Base-by-base conservation (phyloP, 2,113 vertebrate species). In the Apeltes quadracus region DNA sequence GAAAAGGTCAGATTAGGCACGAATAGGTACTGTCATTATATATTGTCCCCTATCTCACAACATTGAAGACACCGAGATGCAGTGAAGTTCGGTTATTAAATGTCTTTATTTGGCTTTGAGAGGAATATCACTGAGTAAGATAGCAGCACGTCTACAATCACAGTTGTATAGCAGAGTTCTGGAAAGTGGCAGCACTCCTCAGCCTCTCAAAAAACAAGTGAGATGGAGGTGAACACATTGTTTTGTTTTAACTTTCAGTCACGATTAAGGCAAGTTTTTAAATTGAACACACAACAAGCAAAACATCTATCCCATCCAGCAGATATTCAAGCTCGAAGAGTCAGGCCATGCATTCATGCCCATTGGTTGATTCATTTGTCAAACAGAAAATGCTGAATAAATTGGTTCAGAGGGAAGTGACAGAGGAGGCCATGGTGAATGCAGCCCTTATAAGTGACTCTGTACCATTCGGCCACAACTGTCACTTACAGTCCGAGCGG, bases 101-200 rank as follows among this genome's bases (percentile, higher is more conserved):
- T 92, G 89, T 90, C 85, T 94, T 94, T 94, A 94, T 94, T 94
- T 94, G 92, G 93, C 91, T 93, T 93, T 88, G 86, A 90, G 81
- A 87, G 81, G 78, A 91, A 87, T 64, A 86, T 87, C 83, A 92
- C 91, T 92, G 85, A 87, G 87, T 92, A 83, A 90, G 64, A 72
- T 70, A 92, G 90, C 93, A 93, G 91, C 88, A 88, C 63, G 58
- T 77, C 88, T 76, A 90, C 85, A 84, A 84, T 92, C 91, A 92
- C 90, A 93, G 91, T 90, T 85, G 86, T 84, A 77, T 72, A 92
- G 89, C 89, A 90, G 86, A 84, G 70, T 67, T 81, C 63, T 87
- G 84, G 77, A 81, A 82, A 83, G 80, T 84, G 79, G 84, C 75
- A 69, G 43, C 69, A 56, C 78, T 85, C 85, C 78, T 83, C 76